These are phyloP conservation scores for Cynopterus brachyotis DNA, from an alignment of 2,113 vertebrate genomes.

Conservation along the genomic window DNA sequence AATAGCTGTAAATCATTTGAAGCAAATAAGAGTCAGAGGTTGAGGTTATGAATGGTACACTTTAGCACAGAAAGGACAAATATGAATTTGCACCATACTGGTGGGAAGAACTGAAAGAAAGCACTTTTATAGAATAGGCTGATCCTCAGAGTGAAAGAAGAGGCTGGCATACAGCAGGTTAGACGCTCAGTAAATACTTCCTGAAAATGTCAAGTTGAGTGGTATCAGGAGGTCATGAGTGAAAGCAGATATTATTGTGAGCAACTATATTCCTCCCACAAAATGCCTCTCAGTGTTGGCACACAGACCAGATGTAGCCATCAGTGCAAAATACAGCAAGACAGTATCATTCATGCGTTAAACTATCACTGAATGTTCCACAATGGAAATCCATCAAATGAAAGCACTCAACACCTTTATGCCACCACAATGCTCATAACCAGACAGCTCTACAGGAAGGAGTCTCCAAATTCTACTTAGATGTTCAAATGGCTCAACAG, in stretches of 20 bases:
- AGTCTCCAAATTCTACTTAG: neutral
- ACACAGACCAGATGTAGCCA: neutral
- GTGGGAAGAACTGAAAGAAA: neutral
- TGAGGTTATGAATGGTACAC: neutral
- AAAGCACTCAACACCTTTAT: neutral
- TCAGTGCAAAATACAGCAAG: neutral
- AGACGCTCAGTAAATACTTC: neutral
- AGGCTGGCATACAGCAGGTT: neutral
- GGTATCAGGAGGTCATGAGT: neutral
- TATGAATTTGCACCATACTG: neutral
- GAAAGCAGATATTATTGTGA: neutral
- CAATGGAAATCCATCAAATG: neutral
- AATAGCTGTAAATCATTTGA: neutral
- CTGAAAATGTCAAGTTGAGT: neutral
- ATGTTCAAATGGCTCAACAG: neutral
- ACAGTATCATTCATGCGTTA: neutral
- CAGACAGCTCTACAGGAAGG: neutral
- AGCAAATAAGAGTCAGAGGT: neutral
- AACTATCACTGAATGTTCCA: neutral
- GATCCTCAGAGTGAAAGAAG: neutral
- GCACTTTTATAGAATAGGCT: neutral
- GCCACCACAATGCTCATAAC: neutral
- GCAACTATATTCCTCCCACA: neutral
- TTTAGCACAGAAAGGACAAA: neutral
- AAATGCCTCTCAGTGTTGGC: neutral